A percentile compares a stretch with the other conserved stretches of the same genome.
These are phyloP conservation scores for Microcebus tavaratra DNA, from an alignment of 2,113 vertebrate genomes.

Conservation along the genomic window DNA sequence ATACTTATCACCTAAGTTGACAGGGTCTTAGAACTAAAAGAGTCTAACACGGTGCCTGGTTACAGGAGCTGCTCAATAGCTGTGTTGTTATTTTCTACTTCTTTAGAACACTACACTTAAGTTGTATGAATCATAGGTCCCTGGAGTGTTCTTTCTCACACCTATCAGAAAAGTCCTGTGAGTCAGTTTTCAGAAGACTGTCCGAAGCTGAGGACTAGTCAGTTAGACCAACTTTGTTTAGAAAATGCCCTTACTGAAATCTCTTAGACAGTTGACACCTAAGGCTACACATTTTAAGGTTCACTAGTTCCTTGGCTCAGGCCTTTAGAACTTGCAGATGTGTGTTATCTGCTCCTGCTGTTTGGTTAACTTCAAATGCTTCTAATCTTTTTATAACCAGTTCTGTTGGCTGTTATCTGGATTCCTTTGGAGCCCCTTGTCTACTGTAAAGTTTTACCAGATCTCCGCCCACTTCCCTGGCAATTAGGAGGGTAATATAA, in stretches of 20 bases:
- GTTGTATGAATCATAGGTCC: neutral
- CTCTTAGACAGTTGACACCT: neutral
- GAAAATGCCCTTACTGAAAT: conserved; percentile 22
- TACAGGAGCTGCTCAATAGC: neutral
- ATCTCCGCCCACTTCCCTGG: conserved; percentile 50
- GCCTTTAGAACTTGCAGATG: conserved; percentile 55
- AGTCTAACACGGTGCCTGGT: neutral
- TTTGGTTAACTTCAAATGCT: conserved; percentile 58
- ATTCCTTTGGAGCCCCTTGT: conserved; percentile 51
- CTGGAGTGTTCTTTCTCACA: neutral
- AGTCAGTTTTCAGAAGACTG: conserved; percentile 39
- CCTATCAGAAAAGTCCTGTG: neutral
- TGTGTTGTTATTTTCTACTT: neutral
- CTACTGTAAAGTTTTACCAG: conserved; percentile 57
- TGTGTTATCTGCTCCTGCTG: conserved; percentile 66
- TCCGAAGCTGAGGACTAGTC: neutral
- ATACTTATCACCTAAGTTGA: neutral
- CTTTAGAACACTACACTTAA: neutral
- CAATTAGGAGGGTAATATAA: conserved; percentile 68
- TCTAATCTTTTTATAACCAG: conserved; percentile 78
- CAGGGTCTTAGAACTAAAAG: neutral
- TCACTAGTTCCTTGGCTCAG: neutral
- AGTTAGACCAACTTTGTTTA: neutral
- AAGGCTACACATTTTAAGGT: neutral
- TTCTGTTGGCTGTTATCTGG: conserved; percentile 75